Evolutionary conservation across 1,140 invertebrate species (phyloP), one percentile per base, ranked within the genome.

Genomic region (Meloidogyne exigua): DNA sequence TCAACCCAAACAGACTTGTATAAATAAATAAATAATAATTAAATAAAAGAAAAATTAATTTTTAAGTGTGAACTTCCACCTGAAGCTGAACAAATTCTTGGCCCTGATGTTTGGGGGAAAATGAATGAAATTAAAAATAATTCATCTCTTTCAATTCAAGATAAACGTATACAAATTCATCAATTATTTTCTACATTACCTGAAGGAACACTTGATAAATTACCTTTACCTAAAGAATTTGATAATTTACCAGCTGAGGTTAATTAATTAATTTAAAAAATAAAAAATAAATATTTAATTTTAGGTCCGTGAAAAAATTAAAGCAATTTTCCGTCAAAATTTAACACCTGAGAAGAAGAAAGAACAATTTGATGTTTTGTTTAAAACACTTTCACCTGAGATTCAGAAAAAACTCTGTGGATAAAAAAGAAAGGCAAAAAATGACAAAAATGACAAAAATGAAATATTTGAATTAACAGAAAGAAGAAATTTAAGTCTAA

Each of bases 1-100:
- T 39, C 36, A 39, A 39, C 9, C 3, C 3, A 39, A 39, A 39
- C 9, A 39, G 10, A 39, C 36, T 39, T 39, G 36, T 39, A 39
- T 3, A 32, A 32, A 32, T 3, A 3, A 32, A 32, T 32, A 32
- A 3, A 3, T 32, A 9, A 9, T 39, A 39, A 39, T 39, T 39
- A 9, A 9, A 39, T 39, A 9, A 9, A 39, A 39, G 10, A 39
- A 39, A 39, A 39, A 9, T 39, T 7, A 7, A 39, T 57, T 57
- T 57, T 12, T 57, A 12, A 57, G 49, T 57, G 49, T 57, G 49
- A 57, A n/a, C 49, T 57, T n/a, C 49, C 49, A 57, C 49, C 49
- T 57, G 49, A 57, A 57, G 49, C 49, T 57, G 49, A 57, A 57
- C 49, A 57, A n/a, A 57, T 57, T 57, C 49, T 57, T 57, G 49